Percentiles rank a stretch among this genome's conserved stretches.
Conservation (phyloP, 2,888 invertebrate species). For the Callinectes sapidus region DNA sequence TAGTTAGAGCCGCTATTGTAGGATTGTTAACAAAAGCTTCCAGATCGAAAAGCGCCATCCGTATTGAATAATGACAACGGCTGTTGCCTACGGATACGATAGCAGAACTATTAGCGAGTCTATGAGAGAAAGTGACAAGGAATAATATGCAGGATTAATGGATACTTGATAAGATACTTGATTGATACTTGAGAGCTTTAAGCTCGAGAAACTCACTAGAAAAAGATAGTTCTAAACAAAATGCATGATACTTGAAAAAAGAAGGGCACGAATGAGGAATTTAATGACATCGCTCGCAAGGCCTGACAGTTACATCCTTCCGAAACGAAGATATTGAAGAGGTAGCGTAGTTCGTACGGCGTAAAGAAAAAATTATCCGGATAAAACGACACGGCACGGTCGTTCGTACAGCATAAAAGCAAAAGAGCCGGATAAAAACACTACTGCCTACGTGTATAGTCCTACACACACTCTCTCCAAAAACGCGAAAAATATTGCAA, state of each 20-base stretch:
- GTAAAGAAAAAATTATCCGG: background rate
- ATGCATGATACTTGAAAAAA: background rate
- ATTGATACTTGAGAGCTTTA: background rate
- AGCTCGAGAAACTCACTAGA: background rate
- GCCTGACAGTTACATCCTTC: background rate
- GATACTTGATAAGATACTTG: background rate
- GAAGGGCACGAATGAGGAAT: background rate
- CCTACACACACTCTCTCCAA: background rate
- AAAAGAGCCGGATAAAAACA: background rate
- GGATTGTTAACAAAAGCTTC: background rate
- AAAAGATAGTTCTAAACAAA: background rate
- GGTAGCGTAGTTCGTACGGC: background rate
- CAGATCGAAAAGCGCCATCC: background rate
- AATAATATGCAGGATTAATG: background rate
- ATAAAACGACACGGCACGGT: background rate
- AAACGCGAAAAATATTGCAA: background rate
- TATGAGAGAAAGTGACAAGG: background rate
- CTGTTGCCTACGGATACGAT: conserved; percentile 37
- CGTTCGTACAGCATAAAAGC: background rate
- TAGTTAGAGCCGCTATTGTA: background rate
- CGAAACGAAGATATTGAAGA: background rate
- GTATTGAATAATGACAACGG: background rate
- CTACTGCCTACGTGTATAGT: background rate
- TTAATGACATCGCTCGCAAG: background rate
- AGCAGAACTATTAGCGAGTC: conserved; percentile 5